Evolutionary conservation across 2,113 vertebrate species (phyloP).

Genomic region (Benitochromis conjunctus): DNA sequence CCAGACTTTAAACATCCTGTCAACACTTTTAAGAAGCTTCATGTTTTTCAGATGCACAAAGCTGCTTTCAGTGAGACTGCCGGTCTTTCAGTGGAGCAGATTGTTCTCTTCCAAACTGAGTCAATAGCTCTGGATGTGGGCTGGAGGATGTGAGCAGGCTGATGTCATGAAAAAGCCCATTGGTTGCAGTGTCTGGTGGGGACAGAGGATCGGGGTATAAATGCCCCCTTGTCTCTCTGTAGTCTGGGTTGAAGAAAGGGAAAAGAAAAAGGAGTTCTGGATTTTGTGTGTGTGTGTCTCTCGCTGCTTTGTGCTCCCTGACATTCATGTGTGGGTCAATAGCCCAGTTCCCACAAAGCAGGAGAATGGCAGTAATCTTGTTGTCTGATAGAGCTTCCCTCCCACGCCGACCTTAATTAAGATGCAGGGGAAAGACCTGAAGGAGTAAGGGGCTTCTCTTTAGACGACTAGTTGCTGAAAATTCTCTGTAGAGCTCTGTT

Average conservation of each 20-base stretch:
- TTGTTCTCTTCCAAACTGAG: slow-evolving; percentile 25
- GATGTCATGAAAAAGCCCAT: slow-evolving; percentile 53
- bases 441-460: slow-evolving; percentile 5
- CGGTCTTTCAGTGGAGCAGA: slow-evolving; percentile 31
- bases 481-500: background rate
- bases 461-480: background rate
- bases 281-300: slow-evolving; percentile 22
- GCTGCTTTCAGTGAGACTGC: slow-evolving; percentile 4
- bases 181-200: slow-evolving; percentile 46
- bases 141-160: slow-evolving; percentile 36
- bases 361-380: slow-evolving; percentile 57
- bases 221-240: slow-evolving; percentile 50
- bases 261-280: slow-evolving; percentile 10
- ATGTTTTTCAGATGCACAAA: slow-evolving; percentile 6
- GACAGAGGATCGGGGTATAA: slow-evolving; percentile 45
- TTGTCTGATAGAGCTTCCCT: slow-evolving; percentile 47
- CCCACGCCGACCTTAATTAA: slow-evolving; percentile 53
- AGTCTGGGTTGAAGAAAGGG: slow-evolving; percentile 34
- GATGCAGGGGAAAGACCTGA: slow-evolving; percentile 42
- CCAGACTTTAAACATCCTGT: background rate
- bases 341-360: slow-evolving; percentile 63
- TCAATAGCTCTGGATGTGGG: slow-evolving; percentile 44
- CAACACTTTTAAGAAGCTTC: background rate
- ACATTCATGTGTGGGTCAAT: slow-evolving; percentile 53
- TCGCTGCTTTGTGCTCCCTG: slow-evolving; percentile 54